Base-by-base conservation (phyloP, 2,797 vertebrate species). In the Cygnus olor region DNA sequence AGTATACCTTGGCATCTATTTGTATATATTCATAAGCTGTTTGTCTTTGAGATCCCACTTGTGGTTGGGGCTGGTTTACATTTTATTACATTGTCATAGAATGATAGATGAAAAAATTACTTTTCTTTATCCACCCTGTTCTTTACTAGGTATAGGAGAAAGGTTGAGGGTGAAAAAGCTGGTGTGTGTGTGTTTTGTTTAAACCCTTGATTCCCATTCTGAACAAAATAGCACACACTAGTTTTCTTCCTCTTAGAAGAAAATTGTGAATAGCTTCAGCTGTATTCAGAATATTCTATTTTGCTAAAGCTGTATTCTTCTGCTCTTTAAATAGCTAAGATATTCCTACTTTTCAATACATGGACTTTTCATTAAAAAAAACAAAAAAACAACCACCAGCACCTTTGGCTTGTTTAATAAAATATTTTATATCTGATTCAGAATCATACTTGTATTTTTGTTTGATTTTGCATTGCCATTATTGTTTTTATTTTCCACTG, bases 41-140 rank as follows among this genome's bases (percentile, higher is more conserved):
- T 47, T n/a, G 49, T 44, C 8, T 2, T n/a, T 16, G 10, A 16
- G 14, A 3, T 69, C 9, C 17, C 20, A 57, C 42, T 68, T 82
- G 51, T 72, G 21, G 8, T 27, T 64, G 36, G n/a, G 44, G 24
- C 36, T 66, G 18, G 18, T 64, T 76, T 66, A 30, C 11, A 0
- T 7, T 40, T 14, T 38, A 5, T 76, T 66, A 32, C 11, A 0
- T 8, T 40, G 15, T 38, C 6, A 0, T 11, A 9, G 45, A 3
- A 9, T 2, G 38, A 30, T 3, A 8, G 27, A 12, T 27, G 28
- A 40, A n/a, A n/a, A 91, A 79, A 56, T 9, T 74, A 9, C 24
- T 74, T 64, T 60, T 27, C 2, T 80, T 81, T 81, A n/a, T 45
- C 14, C 10, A 24, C 17, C 5, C 5, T 72, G 10, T 45, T 19